Evolutionary conservation across 1,140 invertebrate species (phyloP), one percentile per base, ranked within the genome.

Genomic region (Eriosoma lanigerum): DNA sequence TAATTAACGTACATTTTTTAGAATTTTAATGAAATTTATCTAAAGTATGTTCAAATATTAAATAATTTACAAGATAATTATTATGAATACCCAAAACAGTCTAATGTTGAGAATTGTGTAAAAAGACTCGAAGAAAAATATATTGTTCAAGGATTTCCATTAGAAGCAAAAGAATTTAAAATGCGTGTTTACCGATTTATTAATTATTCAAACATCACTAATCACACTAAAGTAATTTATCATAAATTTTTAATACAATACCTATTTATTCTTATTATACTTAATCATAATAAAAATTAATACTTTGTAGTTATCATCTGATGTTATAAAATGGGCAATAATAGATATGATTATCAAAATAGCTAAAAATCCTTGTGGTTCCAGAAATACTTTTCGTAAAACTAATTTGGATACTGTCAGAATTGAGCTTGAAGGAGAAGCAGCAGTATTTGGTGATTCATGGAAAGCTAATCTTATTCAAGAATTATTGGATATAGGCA

Each of bases 91-190:
- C 56, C 75, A 19, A 78, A 78, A 48, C 29, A 62, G 10, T 6
- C 12, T 24, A 32, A 44, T 62, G 54, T 78, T 78, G 75, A 78
- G 17, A 0, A 60, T 24, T 48, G 13, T 46, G 15, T 78, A 46
- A 60, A 78, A 26, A 21, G 38, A 26, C 15, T 78, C 26, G 4
- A 62, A 13, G 56, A 78, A 78, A 78, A 78, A 48, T 78, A 78
- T 78, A 1, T 10, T 60, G 19, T 58, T 46, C 75, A 78, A 19
- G 75, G 75, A 48, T 78, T 78, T 62, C 75, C 75, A 5, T 62
- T 78, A 48, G 75, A 78, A 62, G 75, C 75, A 10, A 78, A 78
- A 29, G 75, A 78, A 78, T 78, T 78, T 78, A n/a, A 78, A 60
- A 78, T 78, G 75, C 75, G 75, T 13, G 17, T 78, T 19, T 29